Conservation (phyloP, 2,113 vertebrate species). For the Garra rufa region DNA sequence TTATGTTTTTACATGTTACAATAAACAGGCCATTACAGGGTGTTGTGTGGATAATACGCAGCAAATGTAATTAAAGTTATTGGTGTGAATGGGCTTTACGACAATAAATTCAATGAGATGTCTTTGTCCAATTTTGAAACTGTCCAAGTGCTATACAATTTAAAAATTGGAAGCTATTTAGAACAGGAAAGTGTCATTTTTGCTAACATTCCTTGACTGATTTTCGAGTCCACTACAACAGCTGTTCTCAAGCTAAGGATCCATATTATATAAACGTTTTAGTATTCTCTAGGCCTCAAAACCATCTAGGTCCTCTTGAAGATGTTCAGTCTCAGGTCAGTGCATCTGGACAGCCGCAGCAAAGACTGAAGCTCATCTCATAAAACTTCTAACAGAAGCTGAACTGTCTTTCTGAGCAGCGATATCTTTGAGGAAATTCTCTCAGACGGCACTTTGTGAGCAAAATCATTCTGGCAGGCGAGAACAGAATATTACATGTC, state of each 20-base stretch:
- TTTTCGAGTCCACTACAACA: neutral
- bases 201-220: neutral
- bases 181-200: neutral
- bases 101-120: neutral
- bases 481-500: neutral
- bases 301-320: neutral
- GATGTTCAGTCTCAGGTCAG: conserved; percentile 1
- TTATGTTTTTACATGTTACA: neutral
- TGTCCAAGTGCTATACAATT: neutral
- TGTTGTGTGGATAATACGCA: neutral
- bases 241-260: too few species aligned
- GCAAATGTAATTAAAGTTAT: neutral
- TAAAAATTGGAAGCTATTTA: neutral
- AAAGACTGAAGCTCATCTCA: neutral
- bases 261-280: too few species aligned
- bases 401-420: neutral
- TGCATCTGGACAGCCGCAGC: conserved; percentile 19
- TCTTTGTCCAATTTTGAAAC: neutral
- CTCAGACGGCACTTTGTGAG: neutral
- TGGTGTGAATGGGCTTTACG: neutral
- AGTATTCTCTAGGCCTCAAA: neutral
- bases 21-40: neutral
- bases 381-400: neutral
- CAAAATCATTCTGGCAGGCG: neutral
- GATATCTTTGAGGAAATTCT: neutral